Evolutionary conservation across 2,797 vertebrate genomes (phyloP), one percentile per base, ranked within the genome.

Genomic region (Aldrovandia affinis): DNA sequence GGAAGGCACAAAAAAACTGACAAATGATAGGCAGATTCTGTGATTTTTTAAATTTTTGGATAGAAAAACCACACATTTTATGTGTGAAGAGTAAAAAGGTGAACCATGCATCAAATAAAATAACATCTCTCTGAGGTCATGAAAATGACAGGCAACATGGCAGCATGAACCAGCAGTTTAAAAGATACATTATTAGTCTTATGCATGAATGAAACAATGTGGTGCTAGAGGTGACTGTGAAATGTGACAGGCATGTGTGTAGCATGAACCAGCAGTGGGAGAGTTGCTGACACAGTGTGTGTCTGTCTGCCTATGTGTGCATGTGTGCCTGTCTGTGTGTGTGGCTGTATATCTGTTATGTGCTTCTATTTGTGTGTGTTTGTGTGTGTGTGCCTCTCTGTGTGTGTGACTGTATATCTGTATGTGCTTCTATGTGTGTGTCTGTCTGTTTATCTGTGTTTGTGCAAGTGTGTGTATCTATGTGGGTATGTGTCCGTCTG

Each of bases 291-390:
- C 42, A 47, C 73, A 77, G 36, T 61, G 55, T 61, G 54, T 81
- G 10, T 63, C 54, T 28, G 33, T 61, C 28, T 81, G n/a, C 10
- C 0, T 79, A 30, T 52, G 28, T 52, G 30, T 0, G 28, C 44
- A 10, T 36, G 15, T 57, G 52, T 80, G 78, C 39, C n/a, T n/a
- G 10, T 28, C 4, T 50, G 75, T 78, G 75, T 44, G 36, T 22
- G 22, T 70, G 54, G n/a, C n/a, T n/a, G n/a, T n/a, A n/a, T n/a
- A n/a, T n/a, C n/a, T n/a, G n/a, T n/a, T n/a, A 55, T 55, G 44
- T 70, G 80, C n/a, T n/a, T n/a, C n/a, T 55, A 77, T 77, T 77
- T 63, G 15, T 84, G 47, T 61, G 61, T 86, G 83, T 87, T 84
- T 84, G 59, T 50, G 52, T 80, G 22, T 83, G 20, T 61, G 10